Conservation (phyloP, 2,888 invertebrate species). For the Hydrotaea diabolus region DNA sequence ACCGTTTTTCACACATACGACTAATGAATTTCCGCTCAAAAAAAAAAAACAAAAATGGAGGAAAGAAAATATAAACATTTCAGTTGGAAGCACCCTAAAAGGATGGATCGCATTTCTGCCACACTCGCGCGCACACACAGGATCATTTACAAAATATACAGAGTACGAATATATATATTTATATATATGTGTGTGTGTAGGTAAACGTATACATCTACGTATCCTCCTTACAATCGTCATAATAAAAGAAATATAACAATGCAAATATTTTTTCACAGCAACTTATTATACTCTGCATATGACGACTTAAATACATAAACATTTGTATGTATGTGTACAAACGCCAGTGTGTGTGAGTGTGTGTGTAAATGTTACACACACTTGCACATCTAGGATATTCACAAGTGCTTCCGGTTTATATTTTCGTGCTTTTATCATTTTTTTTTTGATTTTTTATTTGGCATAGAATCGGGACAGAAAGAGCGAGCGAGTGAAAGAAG, state of each 20-base stretch:
- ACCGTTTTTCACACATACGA: constrained; percentile 48
- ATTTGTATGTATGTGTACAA: neutral
- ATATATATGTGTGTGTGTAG: too few species aligned
- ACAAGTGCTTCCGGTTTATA: constrained; percentile 60
- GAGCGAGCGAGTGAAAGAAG: constrained; percentile 31
- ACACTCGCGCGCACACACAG: neutral
- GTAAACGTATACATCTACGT: constrained; percentile 42
- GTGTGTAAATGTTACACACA: neutral
- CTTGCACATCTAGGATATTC: constrained; percentile 23
- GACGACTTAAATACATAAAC: constrained; percentile 37
- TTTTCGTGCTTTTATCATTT: constrained; percentile 40
- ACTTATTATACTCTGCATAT: constrained; percentile 34
- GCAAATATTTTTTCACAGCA: constrained; percentile 52
- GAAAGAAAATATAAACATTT: constrained; percentile 50
- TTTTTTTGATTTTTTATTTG: constrained; percentile 57
- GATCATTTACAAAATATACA: too few species aligned
- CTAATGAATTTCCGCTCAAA: constrained; percentile 58
- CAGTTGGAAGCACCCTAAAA: constrained; percentile 48
- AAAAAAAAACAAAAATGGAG: constrained; percentile 7
- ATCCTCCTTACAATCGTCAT: constrained; percentile 54
- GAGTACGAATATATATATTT: constrained; percentile 22
- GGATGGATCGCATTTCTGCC: constrained; percentile 48
- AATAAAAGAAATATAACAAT: constrained; percentile 62
- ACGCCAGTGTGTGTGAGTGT: neutral
- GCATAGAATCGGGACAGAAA: constrained; percentile 37